phyloP scores from a whole-genome alignment of 2,113 vertebrate genomes.

The Saccopteryx leptura region DNA sequence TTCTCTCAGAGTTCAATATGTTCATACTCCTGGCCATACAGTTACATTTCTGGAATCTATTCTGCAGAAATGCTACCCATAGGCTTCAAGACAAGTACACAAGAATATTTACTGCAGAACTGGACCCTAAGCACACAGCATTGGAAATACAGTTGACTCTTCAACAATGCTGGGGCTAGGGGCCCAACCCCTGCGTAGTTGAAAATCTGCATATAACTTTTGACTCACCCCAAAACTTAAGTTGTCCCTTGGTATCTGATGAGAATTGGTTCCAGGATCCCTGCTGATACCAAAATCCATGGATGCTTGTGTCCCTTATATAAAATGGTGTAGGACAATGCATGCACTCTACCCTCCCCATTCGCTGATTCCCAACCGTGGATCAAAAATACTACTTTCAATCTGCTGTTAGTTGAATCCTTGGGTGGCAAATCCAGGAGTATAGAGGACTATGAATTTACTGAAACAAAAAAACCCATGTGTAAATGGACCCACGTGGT shows the following conservation, averaged over 20 bases:
- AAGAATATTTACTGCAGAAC: background rate
- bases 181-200: rapidly evolving
- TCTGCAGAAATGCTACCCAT: background rate
- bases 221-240: background rate
- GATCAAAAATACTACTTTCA: background rate
- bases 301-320: background rate
- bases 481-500: background rate
- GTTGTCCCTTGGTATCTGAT: background rate
- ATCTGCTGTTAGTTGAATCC: background rate
- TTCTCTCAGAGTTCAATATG: background rate
- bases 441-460: background rate
- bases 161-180: background rate
- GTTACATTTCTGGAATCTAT: background rate
- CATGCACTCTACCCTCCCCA: background rate
- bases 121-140: rapidly evolving
- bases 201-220: background rate
- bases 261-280: background rate
- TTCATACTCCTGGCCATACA: too few species aligned
- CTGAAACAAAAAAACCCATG: background rate
- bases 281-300: background rate
- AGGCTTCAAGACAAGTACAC: background rate
- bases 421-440: background rate
- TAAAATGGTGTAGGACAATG: background rate
- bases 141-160: rapidly evolving
- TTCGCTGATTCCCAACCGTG: background rate